Base-by-base conservation (phyloP, 2,113 vertebrate genomes). In the Calypte anna region DNA sequence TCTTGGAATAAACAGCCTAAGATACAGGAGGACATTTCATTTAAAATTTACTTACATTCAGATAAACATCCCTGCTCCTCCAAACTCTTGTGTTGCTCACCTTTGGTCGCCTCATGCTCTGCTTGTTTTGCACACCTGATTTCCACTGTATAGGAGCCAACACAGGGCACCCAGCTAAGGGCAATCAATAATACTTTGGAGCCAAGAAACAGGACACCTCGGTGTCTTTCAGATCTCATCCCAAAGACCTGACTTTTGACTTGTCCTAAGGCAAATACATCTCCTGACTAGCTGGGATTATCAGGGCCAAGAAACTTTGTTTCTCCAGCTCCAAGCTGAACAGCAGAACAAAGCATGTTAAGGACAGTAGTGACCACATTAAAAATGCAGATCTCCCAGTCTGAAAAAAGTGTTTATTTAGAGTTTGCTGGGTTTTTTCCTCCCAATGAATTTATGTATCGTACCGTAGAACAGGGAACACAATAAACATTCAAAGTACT, bases 1-100 rank as follows among this genome's bases (percentile, higher is more conserved):
- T 16, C 64, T 55, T 55, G 18, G 18, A 70, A 91, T 25, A 76
- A 91, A 51, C 70, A 61, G 75, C 38, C 43, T 17, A 7, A 75
- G 2, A 20, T 23, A 46, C 31, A 68, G 18, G 51, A 1, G 2
- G 0, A 15, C 10, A 54, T 44, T 46, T 74, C 5, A 30, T 51
- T 38, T 25, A 30, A 72, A 22, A 62, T 50, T 69, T 25, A 74
- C 38, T 57, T 48, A 48, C 1, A 9, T 33, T 62, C 53, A 74
- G 25, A 59, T 1, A 67, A 7, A 25, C 2, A 24, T 33, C 2
- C 6, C 22, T 38, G 19, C 14, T 67, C 12, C 23, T 31, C 15
- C 28, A 74, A 40, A 50, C 16, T 27, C 40, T 57, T 8, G 62
- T 13, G 1, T 16, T 25, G 10, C 62, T 28, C 25, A 19, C 3